Percentiles rank a stretch among this genome's conserved stretches.
Conservation (phyloP, 2,113 vertebrate species). For the Motacilla tschutschensis region DNA sequence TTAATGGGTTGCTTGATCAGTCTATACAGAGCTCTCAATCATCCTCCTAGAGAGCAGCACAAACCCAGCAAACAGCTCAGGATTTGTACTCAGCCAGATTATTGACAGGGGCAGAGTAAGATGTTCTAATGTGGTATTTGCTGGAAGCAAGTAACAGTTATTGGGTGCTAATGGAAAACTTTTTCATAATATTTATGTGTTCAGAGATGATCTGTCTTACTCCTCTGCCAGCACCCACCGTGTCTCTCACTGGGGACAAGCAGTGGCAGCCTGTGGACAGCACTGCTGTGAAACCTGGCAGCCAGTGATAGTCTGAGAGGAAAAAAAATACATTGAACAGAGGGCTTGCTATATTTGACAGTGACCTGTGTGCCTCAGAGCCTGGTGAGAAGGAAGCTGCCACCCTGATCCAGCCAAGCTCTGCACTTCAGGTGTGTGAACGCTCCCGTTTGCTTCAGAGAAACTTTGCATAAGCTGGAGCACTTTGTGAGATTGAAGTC, state of each 20-base stretch:
- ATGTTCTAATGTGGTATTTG: neutral
- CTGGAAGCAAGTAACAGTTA: neutral
- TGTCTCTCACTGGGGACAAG: neutral
- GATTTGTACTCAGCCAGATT: neutral
- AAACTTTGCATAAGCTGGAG: constrained; percentile 26
- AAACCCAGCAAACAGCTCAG: neutral
- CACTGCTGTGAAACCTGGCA: neutral
- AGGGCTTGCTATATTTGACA: constrained; percentile 25
- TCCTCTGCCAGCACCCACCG: neutral
- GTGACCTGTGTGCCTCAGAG: neutral
- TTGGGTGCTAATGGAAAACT: neutral
- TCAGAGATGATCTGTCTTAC: neutral
- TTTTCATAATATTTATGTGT: neutral
- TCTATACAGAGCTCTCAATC: constrained; percentile 31
- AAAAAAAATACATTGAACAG: neutral
- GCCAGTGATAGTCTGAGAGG: neutral
- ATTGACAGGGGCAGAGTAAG: neutral
- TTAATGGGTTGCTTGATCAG: constrained; percentile 41
- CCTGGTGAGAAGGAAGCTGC: neutral
- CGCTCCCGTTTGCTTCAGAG: constrained; percentile 1
- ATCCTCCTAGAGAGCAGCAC: constrained; percentile 12
- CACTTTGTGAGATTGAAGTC: constrained; percentile 20
- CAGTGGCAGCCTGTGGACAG: neutral
- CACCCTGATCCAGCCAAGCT: constrained; percentile 23
- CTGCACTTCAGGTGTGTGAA: neutral